Conservation (phyloP, 2,797 vertebrate species). For the Hydrolagus colliei region DNA sequence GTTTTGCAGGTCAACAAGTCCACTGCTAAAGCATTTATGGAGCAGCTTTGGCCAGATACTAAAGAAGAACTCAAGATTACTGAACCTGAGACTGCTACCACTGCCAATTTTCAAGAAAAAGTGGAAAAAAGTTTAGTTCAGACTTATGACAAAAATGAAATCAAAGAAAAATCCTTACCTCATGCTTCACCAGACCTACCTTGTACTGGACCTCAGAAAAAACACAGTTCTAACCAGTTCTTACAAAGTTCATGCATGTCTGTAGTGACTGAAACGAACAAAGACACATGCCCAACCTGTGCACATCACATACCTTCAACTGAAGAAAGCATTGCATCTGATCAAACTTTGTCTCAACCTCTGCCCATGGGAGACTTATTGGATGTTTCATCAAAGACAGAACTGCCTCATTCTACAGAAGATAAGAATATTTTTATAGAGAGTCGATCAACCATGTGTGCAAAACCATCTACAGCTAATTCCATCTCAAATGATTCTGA, state of each 20-base stretch:
- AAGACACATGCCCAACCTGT: neutral
- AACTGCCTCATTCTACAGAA: neutral
- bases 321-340: neutral
- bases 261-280: neutral
- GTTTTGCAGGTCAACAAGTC: conserved; percentile 43
- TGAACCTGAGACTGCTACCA: conserved; percentile 63
- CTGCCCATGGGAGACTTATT: neutral
- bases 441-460: neutral
- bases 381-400: neutral
- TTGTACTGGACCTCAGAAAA: conserved; percentile 2
- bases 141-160: neutral
- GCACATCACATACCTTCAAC: neutral
- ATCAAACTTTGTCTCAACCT: neutral
- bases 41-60: conserved; percentile 62
- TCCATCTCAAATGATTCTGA: neutral
- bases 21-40: conserved; percentile 41
- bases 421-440: conserved; percentile 9
- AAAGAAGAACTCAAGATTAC: conserved; percentile 78
- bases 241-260: neutral
- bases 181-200: neutral
- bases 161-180: neutral
- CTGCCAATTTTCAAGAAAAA: neutral
- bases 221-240: conserved; percentile 18
- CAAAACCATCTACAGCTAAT: neutral
- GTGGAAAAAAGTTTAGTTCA: neutral